A percentile compares a stretch with the other conserved stretches of the same genome.
These are phyloP conservation scores for Trididemnum miniatum DNA, from an alignment of 23 tunicate species.

Conservation along the genomic window DNA sequence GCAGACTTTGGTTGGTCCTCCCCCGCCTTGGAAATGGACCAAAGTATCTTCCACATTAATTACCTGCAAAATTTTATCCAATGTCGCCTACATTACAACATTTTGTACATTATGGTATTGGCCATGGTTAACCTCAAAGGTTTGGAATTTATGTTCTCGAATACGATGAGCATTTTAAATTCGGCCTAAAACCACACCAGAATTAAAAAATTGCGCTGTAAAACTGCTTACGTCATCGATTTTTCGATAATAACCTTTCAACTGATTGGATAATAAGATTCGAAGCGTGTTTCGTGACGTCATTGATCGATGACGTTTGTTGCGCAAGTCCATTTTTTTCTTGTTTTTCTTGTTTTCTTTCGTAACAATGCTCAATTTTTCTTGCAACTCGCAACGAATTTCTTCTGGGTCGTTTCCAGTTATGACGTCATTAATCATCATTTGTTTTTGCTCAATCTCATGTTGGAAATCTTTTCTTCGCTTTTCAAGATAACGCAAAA, in stretches of 20 bases:
- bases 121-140: no score
- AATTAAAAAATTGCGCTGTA: no score
- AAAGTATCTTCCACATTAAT: no score
- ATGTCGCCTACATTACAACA: no score
- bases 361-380: not conserved
- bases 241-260: not conserved
- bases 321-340: not conserved
- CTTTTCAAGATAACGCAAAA: not conserved
- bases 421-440: not conserved
- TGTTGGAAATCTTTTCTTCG: not conserved
- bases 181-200: no score
- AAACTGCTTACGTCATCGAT: not conserved
- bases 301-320: slow-evolving; percentile 23
- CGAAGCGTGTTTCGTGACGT: not conserved
- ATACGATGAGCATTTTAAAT: no score
- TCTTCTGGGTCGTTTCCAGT: not conserved
- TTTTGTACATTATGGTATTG: no score
- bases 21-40: no score
- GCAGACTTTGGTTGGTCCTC: no score
- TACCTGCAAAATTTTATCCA: not conserved
- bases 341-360: not conserved
- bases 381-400: slow-evolving; percentile 17
- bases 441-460: not conserved
- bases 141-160: no score
- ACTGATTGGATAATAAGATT: not conserved